phyloP scores from a whole-genome alignment of 2,113 vertebrate genomes.

The Lethenteron reissneri region DNA sequence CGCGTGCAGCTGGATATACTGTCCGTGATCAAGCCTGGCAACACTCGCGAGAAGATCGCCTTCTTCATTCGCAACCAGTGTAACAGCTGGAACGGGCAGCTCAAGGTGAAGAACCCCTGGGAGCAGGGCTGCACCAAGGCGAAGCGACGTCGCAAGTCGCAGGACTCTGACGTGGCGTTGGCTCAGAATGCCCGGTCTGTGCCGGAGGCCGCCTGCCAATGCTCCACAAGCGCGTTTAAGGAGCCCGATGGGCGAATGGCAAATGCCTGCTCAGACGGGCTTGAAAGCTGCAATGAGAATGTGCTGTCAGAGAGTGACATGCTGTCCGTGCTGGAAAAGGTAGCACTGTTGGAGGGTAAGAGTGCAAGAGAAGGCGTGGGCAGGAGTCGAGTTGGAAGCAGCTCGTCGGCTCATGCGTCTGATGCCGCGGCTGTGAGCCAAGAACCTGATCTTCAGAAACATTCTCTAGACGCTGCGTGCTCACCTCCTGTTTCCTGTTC shows the following conservation, averaged over 20 bases:
- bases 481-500: too few relatives aligned
- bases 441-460: background rate
- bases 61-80: slow-evolving; percentile 90
- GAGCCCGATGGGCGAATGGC: background rate
- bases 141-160: slow-evolving; percentile 52
- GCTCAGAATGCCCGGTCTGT: background rate
- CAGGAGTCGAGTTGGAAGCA: background rate
- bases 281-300: background rate
- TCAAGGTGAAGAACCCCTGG: slow-evolving; percentile 87
- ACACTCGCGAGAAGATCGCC: slow-evolving; percentile 90
- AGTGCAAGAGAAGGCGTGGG: background rate
- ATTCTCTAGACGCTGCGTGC: too few relatives aligned
- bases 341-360: background rate
- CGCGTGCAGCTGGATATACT: slow-evolving; percentile 71
- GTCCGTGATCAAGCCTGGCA: slow-evolving; percentile 90
- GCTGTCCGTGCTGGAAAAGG: background rate
- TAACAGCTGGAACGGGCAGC: slow-evolving; percentile 14
- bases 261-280: too few relatives aligned
- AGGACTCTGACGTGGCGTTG: slow-evolving; percentile 23
- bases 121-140: slow-evolving; percentile 62
- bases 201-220: background rate
- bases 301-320: slow-evolving; percentile 1
- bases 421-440: background rate
- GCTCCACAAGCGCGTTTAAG: slow-evolving; percentile 1
- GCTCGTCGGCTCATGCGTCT: too few relatives aligned